phyloP scores from a whole-genome alignment of 2,888 invertebrate genomes.

The Eutolmus rufibarbis region DNA sequence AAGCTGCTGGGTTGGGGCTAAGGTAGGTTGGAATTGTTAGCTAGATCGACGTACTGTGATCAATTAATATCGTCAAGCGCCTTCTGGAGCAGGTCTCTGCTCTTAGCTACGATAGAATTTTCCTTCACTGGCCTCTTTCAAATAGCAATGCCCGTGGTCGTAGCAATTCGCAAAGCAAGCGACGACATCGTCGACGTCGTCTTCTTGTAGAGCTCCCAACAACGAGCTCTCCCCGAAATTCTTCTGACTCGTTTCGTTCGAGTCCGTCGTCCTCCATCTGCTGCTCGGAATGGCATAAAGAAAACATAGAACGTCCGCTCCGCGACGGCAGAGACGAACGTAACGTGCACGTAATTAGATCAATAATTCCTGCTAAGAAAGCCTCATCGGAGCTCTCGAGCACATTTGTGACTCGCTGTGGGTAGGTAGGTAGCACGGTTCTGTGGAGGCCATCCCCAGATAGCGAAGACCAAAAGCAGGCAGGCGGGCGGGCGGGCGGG shows the following conservation, averaged over 20 bases:
- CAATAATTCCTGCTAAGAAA: conserved; percentile 36
- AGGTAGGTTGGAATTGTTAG: neutral
- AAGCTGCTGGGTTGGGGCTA: neutral
- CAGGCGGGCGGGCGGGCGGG: neutral
- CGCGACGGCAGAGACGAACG: neutral
- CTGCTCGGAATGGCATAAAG: neutral
- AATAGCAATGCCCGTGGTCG: neutral
- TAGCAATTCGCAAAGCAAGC: neutral
- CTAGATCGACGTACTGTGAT: neutral
- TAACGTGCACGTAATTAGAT: conserved; percentile 36
- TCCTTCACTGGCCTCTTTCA: neutral
- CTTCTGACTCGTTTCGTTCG: neutral
- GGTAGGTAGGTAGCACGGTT: neutral
- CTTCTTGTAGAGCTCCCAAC: neutral
- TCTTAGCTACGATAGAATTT: neutral
- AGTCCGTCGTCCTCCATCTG: neutral
- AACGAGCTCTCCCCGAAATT: neutral
- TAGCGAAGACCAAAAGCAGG: neutral
- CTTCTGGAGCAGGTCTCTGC: neutral
- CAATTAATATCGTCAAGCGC: neutral
- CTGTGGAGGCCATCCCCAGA: neutral
- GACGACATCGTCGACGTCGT: neutral
- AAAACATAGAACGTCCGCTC: neutral
- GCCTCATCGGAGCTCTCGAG: conserved; percentile 14
- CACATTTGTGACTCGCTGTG: conserved; percentile 39